Evolutionary conservation across 2,797 vertebrate species (phyloP), one percentile per base, ranked within the genome.

Genomic region (Crenichthys baileyi): DNA sequence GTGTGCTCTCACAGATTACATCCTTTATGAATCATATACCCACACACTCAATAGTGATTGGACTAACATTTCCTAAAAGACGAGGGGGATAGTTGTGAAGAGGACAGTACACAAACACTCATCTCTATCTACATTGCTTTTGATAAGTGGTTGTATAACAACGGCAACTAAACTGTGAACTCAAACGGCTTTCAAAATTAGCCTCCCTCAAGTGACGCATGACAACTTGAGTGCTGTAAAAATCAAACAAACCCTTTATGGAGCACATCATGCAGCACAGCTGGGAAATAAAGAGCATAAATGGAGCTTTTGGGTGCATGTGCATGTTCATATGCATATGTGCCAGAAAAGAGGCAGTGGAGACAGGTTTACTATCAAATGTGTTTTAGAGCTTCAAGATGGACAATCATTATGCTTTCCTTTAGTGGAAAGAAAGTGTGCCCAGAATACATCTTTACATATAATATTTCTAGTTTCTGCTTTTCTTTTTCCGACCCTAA

Each of bases 121-220:
- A 81, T 81, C 85, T 79, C 81, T 74, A 50, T 72, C 88, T 87
- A 85, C 72, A 26, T 67, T 24, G 78, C 48, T 78, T 88, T 78
- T 85, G 67, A 78, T 36, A 77, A 73, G 48, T 73, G 73, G 41
- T 80, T 80, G 84, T 74, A 71, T 83, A 91, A 92, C 87, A 85
- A 87, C 75, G 2, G 70, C 72, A 84, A 82, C 79, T 73, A 89
- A 76, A 77, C 63, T 1, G 50, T 72, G 83, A 87, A 89, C 86
- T 89, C 71, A 39, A 77, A 84, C 81, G 75, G 89, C 86, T 91
- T 91, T 76, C 83, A 78, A 86, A 90, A 92, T 91, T 65, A 87
- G 83, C 89, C 90, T 92, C 80, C 83, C 73, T 88, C 85, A 91
- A 92, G 90, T 88, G 90, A 93, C 55, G 75, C 90, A 91, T 74